These are phyloP conservation scores for Epinotia demarniana DNA, from an alignment of 2,888 invertebrate genomes.

Conservation along the genomic window DNA sequence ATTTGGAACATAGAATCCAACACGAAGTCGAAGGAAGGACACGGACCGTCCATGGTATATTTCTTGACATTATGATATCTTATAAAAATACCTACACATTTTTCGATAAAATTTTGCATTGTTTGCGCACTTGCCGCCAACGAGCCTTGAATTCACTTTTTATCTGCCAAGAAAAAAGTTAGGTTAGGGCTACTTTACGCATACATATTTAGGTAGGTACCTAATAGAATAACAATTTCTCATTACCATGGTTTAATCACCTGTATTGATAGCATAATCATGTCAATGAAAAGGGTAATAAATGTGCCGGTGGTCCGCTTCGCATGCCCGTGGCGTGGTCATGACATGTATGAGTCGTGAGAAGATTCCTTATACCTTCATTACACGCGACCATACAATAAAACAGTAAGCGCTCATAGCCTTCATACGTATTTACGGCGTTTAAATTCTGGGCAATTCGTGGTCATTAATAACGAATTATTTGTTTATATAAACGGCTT, in stretches of 20 bases:
- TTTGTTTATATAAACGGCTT: slow-evolving; percentile 45
- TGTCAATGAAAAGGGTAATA: slow-evolving; percentile 45
- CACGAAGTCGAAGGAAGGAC: too few relatives aligned
- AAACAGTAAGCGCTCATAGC: not conserved
- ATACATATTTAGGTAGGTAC: too few relatives aligned
- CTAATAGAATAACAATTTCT: too few relatives aligned
- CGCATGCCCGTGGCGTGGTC: slow-evolving; percentile 46
- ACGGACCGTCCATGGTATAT: too few relatives aligned
- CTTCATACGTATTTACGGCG: not conserved
- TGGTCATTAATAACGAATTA: slow-evolving; percentile 52
- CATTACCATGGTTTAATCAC: not conserved
- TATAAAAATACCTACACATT: too few relatives aligned
- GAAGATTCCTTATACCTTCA: slow-evolving; percentile 52
- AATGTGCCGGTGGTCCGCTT: slow-evolving; percentile 49
- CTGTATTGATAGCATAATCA: not conserved
- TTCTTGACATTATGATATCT: too few relatives aligned
- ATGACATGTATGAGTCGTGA: slow-evolving; percentile 50
- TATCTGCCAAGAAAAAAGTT: too few relatives aligned
- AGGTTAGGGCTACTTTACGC: too few relatives aligned
- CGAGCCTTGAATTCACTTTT: too few relatives aligned
- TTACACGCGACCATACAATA: slow-evolving; percentile 43
- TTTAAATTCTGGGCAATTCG: not conserved
- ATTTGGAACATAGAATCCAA: too few relatives aligned
- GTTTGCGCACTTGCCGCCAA: too few relatives aligned
- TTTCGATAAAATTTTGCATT: too few relatives aligned